Conservation (phyloP, 2,113 vertebrate species). For the Progne subis region DNA sequence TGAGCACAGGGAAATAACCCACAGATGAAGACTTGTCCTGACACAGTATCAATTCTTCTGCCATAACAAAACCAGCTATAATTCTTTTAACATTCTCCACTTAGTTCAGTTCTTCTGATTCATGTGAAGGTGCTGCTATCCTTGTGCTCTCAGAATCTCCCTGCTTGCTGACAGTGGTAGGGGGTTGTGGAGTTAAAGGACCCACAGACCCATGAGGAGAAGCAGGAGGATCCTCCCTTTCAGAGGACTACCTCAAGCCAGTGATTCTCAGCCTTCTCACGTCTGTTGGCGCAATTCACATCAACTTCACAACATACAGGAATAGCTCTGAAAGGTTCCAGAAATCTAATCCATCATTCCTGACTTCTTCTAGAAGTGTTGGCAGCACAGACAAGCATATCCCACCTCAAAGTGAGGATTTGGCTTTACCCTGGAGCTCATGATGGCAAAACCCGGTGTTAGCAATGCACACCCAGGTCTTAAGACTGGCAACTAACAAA, state of each 20-base stretch:
- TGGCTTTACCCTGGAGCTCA: not conserved
- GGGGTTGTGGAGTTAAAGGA: not conserved
- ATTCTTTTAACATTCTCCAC: not conserved
- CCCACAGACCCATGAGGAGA: not conserved
- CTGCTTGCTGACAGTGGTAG: accelerated
- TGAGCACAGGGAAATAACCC: not conserved
- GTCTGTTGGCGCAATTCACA: not conserved
- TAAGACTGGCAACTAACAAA: not conserved
- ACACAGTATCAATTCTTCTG: not conserved
- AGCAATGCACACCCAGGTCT: too few species aligned
- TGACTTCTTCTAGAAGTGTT: not conserved
- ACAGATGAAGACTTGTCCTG: not conserved
- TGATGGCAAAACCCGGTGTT: not conserved
- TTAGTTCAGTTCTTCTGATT: not conserved
- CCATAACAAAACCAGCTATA: not conserved
- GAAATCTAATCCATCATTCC: not conserved
- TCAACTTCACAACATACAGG: not conserved
- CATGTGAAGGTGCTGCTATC: not conserved
- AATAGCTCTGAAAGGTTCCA: not conserved
- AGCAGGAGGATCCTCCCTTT: not conserved
- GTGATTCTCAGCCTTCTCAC: not conserved
- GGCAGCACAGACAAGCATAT: not conserved
- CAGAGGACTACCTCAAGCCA: not conserved
- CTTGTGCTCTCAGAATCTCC: not conserved
- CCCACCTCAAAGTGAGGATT: not conserved